These are phyloP conservation scores for Lampris megalopsis DNA, from an alignment of 2,113 vertebrate genomes.

Conservation along the genomic window DNA sequence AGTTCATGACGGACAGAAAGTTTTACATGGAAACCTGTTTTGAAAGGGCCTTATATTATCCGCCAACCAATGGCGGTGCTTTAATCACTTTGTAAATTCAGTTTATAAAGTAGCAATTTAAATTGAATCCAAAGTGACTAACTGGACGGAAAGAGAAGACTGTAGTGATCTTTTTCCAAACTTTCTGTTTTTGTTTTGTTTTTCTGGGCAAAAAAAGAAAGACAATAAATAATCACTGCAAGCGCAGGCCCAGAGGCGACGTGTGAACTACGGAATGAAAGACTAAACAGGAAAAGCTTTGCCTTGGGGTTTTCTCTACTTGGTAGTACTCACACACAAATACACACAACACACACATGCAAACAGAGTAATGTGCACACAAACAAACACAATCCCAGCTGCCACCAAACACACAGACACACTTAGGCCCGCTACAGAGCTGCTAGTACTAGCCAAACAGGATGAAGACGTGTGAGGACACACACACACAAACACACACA, in stretches of 20 bases:
- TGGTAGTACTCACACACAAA: not conserved
- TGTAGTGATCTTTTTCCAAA: not conserved
- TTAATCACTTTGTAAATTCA: no score
- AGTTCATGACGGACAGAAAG: no score
- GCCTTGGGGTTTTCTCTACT: not conserved
- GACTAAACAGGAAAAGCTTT: constrained; percentile 53
- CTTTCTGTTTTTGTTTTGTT: not conserved
- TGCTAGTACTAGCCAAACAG: no score
- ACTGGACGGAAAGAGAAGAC: not conserved
- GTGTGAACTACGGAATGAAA: constrained; percentile 23
- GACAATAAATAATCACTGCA: not conserved
- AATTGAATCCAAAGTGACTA: not conserved
- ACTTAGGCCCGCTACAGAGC: no score
- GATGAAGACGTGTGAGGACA: no score
- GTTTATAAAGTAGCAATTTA: no score
- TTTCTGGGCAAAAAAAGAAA: not conserved
- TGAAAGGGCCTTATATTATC: no score
- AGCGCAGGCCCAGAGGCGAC: not conserved
- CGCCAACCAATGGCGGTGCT: no score
- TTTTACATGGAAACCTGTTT: no score
- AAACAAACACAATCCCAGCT: constrained; percentile 3
- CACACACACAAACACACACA: no score
- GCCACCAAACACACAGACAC: not conserved
- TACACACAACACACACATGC: not conserved
- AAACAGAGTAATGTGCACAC: not conserved